phyloP scores from a whole-genome alignment of 2,797 vertebrate species.

The Rousettus madagascariensis region DNA sequence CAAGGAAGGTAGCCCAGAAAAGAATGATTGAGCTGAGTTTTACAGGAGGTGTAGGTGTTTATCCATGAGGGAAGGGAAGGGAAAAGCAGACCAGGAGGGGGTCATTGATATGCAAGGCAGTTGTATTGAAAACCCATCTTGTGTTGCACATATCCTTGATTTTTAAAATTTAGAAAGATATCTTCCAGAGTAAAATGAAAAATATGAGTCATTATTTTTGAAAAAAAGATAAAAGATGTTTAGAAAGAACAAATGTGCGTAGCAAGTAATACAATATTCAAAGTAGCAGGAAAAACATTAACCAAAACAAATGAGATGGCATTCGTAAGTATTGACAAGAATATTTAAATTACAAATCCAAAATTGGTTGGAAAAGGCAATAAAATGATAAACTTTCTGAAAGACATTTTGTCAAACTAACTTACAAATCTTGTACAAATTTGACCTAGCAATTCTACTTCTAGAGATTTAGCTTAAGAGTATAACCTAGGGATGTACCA shows the following conservation, averaged over 20 bases:
- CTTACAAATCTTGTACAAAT: background rate
- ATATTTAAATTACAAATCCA: background rate
- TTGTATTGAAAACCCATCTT: background rate
- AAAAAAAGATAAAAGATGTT: slow-evolving; percentile 60
- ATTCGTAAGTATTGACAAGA: background rate
- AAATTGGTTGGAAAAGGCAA: background rate
- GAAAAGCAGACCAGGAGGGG: background rate
- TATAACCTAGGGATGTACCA: background rate
- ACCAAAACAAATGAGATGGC: background rate
- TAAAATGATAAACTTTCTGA: background rate
- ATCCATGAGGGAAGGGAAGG: background rate
- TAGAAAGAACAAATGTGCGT: background rate
- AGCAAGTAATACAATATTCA: background rate
- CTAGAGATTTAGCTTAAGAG: background rate
- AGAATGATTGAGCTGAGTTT: background rate
- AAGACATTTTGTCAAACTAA: slow-evolving; percentile 29
- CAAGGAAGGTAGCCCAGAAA: background rate
- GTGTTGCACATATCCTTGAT: background rate
- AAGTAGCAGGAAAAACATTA: background rate
- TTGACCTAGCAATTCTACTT: background rate
- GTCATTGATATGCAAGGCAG: background rate
- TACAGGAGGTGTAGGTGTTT: background rate
- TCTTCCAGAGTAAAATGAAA: slow-evolving; percentile 51
- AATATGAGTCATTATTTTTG: background rate
- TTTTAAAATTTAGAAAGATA: slow-evolving; percentile 51